These are phyloP conservation scores for Eulacestoma nigropectus DNA, from an alignment of 2,113 vertebrate species.

Conservation along the genomic window DNA sequence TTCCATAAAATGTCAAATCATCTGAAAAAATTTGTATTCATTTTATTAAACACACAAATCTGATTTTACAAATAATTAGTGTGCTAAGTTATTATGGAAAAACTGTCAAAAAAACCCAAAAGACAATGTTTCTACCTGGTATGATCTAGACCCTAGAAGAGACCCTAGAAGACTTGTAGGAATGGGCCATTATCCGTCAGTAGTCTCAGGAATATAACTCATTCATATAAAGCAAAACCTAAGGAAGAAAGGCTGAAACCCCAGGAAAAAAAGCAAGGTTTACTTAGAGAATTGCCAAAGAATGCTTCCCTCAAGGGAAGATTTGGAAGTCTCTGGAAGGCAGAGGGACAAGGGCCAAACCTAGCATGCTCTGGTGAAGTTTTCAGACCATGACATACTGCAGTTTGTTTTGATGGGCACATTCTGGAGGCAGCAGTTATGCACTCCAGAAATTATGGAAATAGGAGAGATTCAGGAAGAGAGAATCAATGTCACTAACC, in stretches of 20 bases:
- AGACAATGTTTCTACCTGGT: neutral
- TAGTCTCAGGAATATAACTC: neutral
- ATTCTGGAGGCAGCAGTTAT: neutral
- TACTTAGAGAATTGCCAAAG: neutral
- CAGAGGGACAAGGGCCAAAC: neutral
- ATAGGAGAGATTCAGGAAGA: neutral
- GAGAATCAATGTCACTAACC: neutral
- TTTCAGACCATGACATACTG: neutral
- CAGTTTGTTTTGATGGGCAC: neutral
- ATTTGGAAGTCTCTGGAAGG: neutral
- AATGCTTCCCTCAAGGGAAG: neutral
- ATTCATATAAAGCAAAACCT: neutral
- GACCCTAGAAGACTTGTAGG: neutral
- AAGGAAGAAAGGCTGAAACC: neutral
- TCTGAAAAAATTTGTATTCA: neutral
- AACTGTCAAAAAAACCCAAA: neutral
- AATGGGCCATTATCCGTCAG: neutral
- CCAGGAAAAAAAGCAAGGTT: neutral
- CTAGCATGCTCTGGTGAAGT: neutral
- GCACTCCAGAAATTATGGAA: neutral
- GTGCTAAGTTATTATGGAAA: neutral
- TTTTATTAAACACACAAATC: constrained; percentile 18
- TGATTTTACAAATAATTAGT: constrained; percentile 17
- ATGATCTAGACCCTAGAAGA: neutral
- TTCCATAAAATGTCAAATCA: constrained; percentile 27